Conservation (phyloP, 2,797 vertebrate species). For the Muscicapa comitata region DNA sequence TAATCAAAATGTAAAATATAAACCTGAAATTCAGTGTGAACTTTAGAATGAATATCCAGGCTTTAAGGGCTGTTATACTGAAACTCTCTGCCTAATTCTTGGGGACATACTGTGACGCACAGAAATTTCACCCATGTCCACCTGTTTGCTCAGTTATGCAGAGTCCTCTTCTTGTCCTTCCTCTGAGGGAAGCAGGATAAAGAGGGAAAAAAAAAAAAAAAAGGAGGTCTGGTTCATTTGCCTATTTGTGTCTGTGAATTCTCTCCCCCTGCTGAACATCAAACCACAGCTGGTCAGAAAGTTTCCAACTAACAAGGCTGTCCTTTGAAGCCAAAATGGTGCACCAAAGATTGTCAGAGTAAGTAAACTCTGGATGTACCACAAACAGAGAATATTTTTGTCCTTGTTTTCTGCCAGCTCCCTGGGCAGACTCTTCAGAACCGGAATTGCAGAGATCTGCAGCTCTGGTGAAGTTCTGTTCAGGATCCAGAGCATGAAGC, state of each 20-base stretch:
- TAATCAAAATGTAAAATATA: background rate
- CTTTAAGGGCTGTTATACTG: background rate
- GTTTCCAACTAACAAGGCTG: background rate
- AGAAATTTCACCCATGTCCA: background rate
- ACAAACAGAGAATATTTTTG: background rate
- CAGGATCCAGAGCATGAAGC: background rate
- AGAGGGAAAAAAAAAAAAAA: background rate
- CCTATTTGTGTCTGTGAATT: background rate
- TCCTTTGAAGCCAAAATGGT: background rate
- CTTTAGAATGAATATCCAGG: background rate
- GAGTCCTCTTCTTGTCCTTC: background rate
- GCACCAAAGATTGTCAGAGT: background rate
- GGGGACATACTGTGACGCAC: too few species aligned
- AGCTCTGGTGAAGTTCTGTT: background rate
- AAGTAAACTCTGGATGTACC: background rate
- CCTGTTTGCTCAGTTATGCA: fast-evolving
- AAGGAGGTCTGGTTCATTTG: background rate
- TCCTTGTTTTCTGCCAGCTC: background rate
- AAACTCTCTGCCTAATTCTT: background rate
- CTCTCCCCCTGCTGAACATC: background rate
- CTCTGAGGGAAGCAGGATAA: background rate
- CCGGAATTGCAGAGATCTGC: background rate
- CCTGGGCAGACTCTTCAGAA: background rate
- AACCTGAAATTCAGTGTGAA: background rate
- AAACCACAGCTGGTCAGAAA: background rate